A percentile compares a stretch with the other conserved stretches of the same genome.
phyloP scores from a whole-genome alignment of 1,140 invertebrate genomes.

The Stegodyphus dumicola region DNA sequence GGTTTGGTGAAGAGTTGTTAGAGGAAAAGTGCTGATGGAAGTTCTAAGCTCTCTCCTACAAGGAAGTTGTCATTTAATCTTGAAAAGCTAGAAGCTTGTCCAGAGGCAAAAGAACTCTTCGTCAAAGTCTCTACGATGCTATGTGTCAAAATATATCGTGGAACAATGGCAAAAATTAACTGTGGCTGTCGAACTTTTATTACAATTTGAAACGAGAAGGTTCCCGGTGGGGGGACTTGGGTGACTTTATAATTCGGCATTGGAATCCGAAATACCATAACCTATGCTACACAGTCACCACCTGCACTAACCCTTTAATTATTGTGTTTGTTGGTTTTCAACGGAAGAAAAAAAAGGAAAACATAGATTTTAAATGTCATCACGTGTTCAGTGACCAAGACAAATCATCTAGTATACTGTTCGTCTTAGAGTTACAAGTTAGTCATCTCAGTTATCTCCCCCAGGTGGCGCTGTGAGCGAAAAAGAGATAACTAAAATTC shows the following conservation, averaged over 20 bases:
- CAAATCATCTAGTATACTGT: conserved; percentile 58
- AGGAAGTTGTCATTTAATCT: too few relatives aligned
- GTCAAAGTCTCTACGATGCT: neutral
- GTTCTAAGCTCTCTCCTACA: too few relatives aligned
- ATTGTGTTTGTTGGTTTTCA: conserved; percentile 40
- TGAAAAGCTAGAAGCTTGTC: too few relatives aligned
- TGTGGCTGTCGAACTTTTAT: conserved; percentile 6
- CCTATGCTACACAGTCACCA: conserved; percentile 59
- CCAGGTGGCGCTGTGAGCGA: conserved; percentile 50
- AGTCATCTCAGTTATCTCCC: conserved; percentile 47
- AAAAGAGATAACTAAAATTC: conserved; percentile 31
- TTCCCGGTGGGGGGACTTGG: conserved; percentile 54
- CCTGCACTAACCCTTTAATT: conserved; percentile 57
- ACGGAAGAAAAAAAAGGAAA: conserved; percentile 32
- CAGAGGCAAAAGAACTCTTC: neutral
- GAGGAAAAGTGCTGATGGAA: too few relatives aligned
- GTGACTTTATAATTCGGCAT: conserved; percentile 43
- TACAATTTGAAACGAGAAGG: conserved; percentile 15
- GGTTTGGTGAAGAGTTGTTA: too few relatives aligned
- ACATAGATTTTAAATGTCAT: conserved; percentile 60
- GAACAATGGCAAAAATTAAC: conserved; percentile 21
- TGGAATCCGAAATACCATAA: conserved; percentile 40
- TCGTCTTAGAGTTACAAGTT: conserved; percentile 43
- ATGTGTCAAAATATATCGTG: conserved; percentile 15
- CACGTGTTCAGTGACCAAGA: conserved; percentile 49